These are phyloP conservation scores for Vulpes vulpes DNA, from an alignment of 2,113 vertebrate genomes.

Conservation along the genomic window DNA sequence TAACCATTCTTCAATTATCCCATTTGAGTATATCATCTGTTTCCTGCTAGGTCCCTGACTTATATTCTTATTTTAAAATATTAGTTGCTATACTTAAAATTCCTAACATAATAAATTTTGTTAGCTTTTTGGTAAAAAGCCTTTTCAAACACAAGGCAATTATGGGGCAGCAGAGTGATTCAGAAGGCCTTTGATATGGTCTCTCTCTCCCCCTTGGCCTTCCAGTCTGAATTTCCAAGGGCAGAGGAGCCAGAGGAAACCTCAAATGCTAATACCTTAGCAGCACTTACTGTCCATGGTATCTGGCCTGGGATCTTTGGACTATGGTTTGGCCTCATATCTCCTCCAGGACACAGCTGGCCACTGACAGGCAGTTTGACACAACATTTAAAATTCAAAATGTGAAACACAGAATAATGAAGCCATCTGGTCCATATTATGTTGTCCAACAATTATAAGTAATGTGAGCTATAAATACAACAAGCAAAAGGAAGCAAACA, in stretches of 20 bases:
- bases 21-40: background rate
- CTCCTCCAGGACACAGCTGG: conserved; percentile 75
- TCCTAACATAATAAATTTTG: conserved; percentile 19
- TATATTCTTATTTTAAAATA: conserved; percentile 51
- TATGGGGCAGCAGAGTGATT: background rate
- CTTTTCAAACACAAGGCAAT: background rate
- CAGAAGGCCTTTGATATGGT: background rate
- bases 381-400: conserved; percentile 77
- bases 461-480: conserved; percentile 83
- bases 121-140: background rate
- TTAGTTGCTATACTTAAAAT: conserved; percentile 9
- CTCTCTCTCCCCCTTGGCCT: background rate
- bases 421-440: conserved; percentile 81
- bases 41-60: background rate
- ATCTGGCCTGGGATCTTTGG: conserved; percentile 48
- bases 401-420: conserved; percentile 77
- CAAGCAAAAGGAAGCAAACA: conserved; percentile 78
- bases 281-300: background rate
- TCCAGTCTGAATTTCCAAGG: conserved; percentile 14
- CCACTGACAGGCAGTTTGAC: conserved; percentile 58
- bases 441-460: conserved; percentile 81
- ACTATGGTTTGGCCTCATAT: background rate
- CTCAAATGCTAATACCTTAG: conserved; percentile 3
- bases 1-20: background rate
- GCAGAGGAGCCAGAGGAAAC: background rate